These are phyloP conservation scores for Sebastes alutus DNA, from an alignment of 2,797 vertebrate species.

Conservation along the genomic window DNA sequence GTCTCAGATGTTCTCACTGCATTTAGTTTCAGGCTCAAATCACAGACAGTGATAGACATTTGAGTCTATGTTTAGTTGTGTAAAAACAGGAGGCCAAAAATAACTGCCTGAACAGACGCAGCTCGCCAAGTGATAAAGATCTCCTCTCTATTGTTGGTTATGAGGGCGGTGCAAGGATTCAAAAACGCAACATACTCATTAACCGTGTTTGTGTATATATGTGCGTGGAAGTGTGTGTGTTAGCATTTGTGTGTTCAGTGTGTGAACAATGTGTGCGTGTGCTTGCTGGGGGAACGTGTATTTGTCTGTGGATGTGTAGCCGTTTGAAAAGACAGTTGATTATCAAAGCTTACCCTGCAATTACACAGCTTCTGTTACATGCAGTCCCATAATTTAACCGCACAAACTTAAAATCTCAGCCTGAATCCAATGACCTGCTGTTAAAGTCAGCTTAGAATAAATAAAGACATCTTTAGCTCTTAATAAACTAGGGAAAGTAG, in stretches of 20 bases:
- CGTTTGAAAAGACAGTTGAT: constrained; percentile 28
- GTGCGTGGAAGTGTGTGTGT: neutral
- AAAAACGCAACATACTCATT: constrained; percentile 61
- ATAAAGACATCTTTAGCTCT: neutral
- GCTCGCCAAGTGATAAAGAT: constrained; percentile 73
- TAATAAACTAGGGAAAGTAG: neutral
- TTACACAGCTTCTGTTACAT: constrained; percentile 32
- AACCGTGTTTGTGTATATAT: constrained; percentile 40
- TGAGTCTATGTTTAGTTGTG: constrained; percentile 64
- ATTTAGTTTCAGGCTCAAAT: constrained; percentile 25
- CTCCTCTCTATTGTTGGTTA: constrained; percentile 75
- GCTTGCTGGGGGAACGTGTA: neutral
- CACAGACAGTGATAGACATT: constrained; percentile 43
- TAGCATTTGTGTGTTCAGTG: neutral
- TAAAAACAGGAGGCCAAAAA: constrained; percentile 71
- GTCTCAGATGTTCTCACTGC: constrained; percentile 20
- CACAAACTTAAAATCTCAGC: constrained; percentile 1
- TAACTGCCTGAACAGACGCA: constrained; percentile 56
- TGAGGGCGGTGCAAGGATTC: constrained; percentile 58
- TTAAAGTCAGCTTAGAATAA: neutral
- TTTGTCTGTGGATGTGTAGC: constrained; percentile 17
- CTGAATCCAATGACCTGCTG: neutral
- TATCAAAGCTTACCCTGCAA: constrained; percentile 21
- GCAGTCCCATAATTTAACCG: constrained; percentile 11
- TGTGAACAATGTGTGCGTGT: constrained; percentile 27